These are phyloP conservation scores for Synanceia verrucosa DNA, from an alignment of 2,797 vertebrate species.

Conservation along the genomic window DNA sequence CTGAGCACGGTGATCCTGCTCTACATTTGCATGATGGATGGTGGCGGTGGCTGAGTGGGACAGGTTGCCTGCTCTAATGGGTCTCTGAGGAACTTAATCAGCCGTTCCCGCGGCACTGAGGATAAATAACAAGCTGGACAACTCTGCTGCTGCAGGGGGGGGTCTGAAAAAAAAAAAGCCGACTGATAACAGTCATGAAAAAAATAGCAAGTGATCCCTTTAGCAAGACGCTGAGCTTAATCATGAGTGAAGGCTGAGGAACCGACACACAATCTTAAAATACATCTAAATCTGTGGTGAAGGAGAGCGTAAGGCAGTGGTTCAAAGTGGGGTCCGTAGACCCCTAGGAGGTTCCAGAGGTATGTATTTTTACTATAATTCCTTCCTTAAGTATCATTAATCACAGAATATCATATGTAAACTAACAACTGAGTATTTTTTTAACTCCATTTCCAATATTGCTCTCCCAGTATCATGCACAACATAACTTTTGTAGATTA, in stretches of 20 bases:
- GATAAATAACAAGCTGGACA: slow-evolving; percentile 76
- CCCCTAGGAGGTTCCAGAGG: no score
- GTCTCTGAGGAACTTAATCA: slow-evolving; percentile 81
- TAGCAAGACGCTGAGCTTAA: slow-evolving; percentile 54
- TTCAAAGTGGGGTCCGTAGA: no score
- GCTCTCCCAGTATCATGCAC: no score
- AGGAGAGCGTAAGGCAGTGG: slow-evolving; percentile 31
- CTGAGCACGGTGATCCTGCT: slow-evolving; percentile 49
- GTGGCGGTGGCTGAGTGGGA: slow-evolving; percentile 66
- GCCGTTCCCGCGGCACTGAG: slow-evolving; percentile 61
- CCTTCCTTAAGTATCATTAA: no score
- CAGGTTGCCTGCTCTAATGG: slow-evolving; percentile 79
- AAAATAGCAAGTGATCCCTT: slow-evolving; percentile 37
- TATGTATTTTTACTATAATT: no score
- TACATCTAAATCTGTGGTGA: slow-evolving; percentile 37
- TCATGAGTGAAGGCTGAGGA: slow-evolving; percentile 39
- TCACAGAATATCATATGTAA: no score
- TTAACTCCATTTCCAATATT: no score
- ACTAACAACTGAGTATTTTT: no score
- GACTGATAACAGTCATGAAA: slow-evolving; percentile 47
- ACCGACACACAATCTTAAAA: slow-evolving; percentile 31
- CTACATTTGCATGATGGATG: slow-evolving; percentile 85
- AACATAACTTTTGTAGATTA: no score
- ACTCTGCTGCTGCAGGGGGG: slow-evolving; percentile 43
- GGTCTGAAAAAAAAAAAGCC: slow-evolving; percentile 39